Evolutionary conservation across 2,113 vertebrate genomes (phyloP), one percentile per base, ranked within the genome.

Genomic region (Hydrolagus affinis): DNA sequence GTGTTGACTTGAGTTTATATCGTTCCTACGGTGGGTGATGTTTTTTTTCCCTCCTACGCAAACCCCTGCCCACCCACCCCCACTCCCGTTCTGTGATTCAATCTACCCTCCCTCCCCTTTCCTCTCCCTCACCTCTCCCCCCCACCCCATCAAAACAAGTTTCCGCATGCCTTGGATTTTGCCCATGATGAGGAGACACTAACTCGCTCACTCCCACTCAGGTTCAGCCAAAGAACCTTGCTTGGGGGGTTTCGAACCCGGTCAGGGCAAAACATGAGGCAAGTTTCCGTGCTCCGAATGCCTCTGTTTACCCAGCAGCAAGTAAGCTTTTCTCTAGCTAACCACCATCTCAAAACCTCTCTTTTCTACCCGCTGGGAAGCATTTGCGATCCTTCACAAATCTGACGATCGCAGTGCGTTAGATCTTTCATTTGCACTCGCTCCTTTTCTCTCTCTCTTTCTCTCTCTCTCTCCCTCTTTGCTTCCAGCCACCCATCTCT

Each of bases 81-180:
- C 85, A 86, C 87, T 62, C 83, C 62, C 83, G 64, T 70, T 72
- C 74, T 85, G 10, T 70, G 86, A 73, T 73, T 77, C 75, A 85
- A 15, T 85, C 60, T 60, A 25, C 56, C 60, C 70, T 69, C 69
- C 85, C 85, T 86, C 87, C 71, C 85, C 85, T 75, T 11, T 78
- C 64, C 62, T 17, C 69, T 87, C 86, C 85, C 72, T 85, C 86
- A 87, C 87, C 85, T 85, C 15, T 85, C 76, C 86, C 78, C 19
- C 73, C 71, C 86, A 66, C 15, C 70, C 60, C 25, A 75, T 21
- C 30, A 56, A 66, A 25, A 64, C 11, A 23, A 30, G 28, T 83
- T 83, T 83, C 78, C 66, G 78, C 78, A 83, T 83, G 78, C 14
- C 62, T 83, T 30, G 66, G 1, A 32, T 68, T 19, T 9, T 17